A percentile compares a stretch with the other conserved stretches of the same genome.
Conservation (phyloP, 2,113 vertebrate genomes). For the Cololabis saira region DNA sequence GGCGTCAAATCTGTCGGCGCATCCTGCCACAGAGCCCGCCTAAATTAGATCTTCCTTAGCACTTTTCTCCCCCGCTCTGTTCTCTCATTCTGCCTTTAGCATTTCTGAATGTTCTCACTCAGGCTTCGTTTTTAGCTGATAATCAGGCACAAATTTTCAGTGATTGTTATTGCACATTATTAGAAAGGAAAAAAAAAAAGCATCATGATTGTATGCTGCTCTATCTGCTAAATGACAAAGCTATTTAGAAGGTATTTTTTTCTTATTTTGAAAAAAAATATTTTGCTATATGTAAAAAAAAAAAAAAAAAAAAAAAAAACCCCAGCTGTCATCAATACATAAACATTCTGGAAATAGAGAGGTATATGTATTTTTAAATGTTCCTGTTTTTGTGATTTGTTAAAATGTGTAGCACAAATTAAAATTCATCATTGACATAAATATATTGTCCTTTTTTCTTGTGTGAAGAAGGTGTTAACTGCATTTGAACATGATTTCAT, state of each 20-base stretch:
- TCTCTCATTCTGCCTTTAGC: conserved; percentile 55
- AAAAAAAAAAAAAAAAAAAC: too few relatives aligned
- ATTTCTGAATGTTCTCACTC: conserved; percentile 36
- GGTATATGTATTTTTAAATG: conserved; percentile 78
- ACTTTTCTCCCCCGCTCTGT: conserved; percentile 25
- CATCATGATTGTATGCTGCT: conserved; percentile 74
- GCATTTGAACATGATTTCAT: neutral
- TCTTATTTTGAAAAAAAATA: conserved; percentile 63
- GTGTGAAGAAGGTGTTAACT: neutral
- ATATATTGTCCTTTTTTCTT: conserved; percentile 4
- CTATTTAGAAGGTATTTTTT: conserved; percentile 70
- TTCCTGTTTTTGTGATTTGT: conserved; percentile 77
- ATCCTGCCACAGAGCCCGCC: conserved; percentile 49
- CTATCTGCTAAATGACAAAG: conserved; percentile 73
- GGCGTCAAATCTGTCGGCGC: conserved; percentile 45
- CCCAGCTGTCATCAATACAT: conserved; percentile 64
- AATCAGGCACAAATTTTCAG: conserved; percentile 64
- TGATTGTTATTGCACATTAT: conserved; percentile 73
- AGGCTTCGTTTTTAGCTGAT: conserved; percentile 53
- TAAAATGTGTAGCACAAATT: conserved; percentile 79
- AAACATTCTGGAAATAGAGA: conserved; percentile 76
- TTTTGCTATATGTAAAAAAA: conserved; percentile 70
- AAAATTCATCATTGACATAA: conserved; percentile 72
- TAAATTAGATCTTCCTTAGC: conserved; percentile 52
- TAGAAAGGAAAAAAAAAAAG: conserved; percentile 43